Conservation (phyloP, 2,797 vertebrate species). For the Gallinago stenura region DNA sequence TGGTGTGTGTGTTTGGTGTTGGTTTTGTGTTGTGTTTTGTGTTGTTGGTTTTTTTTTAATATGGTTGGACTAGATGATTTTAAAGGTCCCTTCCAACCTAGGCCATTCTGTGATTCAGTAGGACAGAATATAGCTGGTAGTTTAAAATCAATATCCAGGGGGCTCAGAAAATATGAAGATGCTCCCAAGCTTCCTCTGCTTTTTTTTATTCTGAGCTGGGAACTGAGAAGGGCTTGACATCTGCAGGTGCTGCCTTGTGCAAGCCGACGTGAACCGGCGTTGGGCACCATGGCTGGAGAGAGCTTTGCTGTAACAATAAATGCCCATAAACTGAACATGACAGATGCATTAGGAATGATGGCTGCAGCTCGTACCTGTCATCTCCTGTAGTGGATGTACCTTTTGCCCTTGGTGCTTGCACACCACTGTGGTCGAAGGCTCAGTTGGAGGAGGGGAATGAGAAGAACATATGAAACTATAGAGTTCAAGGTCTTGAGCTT, state of each 20-base stretch:
- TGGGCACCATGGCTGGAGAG: not conserved
- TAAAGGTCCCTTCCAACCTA: no score
- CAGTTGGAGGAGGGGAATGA: not conserved
- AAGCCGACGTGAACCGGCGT: accelerated
- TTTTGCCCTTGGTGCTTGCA: not conserved
- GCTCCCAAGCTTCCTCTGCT: not conserved
- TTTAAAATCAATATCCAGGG: not conserved
- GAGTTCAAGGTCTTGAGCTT: not conserved
- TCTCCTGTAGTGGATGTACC: not conserved
- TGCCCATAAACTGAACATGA: accelerated
- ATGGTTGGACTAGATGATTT: no score
- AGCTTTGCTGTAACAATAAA: not conserved
- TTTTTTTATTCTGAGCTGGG: not conserved
- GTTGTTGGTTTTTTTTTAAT: no score
- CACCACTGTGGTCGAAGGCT: accelerated
- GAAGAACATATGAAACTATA: not conserved
- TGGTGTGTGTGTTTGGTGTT: no score
- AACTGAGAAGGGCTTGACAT: not conserved
- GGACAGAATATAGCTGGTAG: not conserved
- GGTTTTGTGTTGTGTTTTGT: no score
- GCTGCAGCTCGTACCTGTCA: not conserved
- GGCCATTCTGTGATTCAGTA: not conserved
- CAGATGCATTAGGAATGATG: not conserved
- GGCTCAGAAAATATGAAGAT: not conserved
- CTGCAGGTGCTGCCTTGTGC: not conserved